A percentile compares a stretch with the other conserved stretches of the same genome.
Conservation (phyloP, 2,113 vertebrate species). For the Hippocampus comes region DNA sequence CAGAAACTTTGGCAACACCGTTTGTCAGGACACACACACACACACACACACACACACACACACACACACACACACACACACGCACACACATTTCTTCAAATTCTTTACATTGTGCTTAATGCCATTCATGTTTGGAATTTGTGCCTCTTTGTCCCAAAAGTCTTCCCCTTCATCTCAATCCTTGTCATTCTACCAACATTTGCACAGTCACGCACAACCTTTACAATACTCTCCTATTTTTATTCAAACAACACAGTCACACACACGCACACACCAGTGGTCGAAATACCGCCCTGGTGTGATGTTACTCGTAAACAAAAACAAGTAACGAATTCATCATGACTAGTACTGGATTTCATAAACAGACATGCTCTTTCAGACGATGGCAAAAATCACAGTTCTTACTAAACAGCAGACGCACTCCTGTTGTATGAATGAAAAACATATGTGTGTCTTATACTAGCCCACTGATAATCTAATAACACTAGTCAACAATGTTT, state of each 20-base stretch:
- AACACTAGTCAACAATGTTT: too few relatives aligned
- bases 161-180: neutral
- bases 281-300: too few relatives aligned
- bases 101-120: neutral
- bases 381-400: too few relatives aligned
- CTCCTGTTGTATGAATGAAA: too few relatives aligned
- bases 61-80: slow-evolving; percentile 11
- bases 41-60: neutral
- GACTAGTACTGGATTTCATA: too few relatives aligned
- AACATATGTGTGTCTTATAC: too few relatives aligned
- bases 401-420: too few relatives aligned
- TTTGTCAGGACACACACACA: slow-evolving; percentile 9
- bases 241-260: neutral
- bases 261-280: neutral
- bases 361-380: too few relatives aligned
- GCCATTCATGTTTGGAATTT: slow-evolving; percentile 9
- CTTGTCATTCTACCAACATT: slow-evolving; percentile 29
- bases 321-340: too few relatives aligned
- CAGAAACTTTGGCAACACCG: neutral
- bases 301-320: too few relatives aligned
- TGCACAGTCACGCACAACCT: neutral
- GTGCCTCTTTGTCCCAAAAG: slow-evolving; percentile 12
- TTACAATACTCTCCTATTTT: neutral
- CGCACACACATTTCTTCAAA: neutral
- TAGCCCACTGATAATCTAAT: too few relatives aligned